phyloP scores from a whole-genome alignment of 2,113 vertebrate genomes.

The Carollia perspicillata region DNA sequence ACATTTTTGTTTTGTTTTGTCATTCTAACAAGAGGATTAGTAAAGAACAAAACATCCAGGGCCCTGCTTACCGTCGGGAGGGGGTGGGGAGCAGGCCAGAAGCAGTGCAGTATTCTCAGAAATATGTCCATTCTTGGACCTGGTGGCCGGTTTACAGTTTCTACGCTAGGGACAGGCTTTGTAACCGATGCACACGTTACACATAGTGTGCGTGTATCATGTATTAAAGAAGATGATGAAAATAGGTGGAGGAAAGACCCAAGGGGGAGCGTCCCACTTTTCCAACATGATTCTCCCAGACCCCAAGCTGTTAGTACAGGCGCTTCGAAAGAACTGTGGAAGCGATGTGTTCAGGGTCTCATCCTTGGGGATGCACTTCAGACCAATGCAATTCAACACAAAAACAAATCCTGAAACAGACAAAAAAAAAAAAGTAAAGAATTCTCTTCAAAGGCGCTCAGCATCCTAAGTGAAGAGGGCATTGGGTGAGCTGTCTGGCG shows the following conservation, averaged over 20 bases:
- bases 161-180: background rate
- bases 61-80: background rate
- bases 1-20: background rate
- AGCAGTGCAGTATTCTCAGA: background rate
- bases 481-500: background rate
- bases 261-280: background rate
- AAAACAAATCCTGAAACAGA: background rate
- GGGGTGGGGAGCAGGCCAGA: fast-evolving
- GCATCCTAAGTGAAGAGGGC: background rate
- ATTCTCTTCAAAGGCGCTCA: background rate
- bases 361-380: background rate
- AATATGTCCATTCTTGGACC: background rate
- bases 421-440: background rate
- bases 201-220: background rate
- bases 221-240: background rate
- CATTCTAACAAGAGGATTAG: background rate
- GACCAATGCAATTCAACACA: background rate
- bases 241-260: background rate
- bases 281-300: background rate
- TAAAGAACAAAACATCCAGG: background rate
- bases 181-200: background rate
- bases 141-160: background rate
- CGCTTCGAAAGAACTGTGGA: background rate
- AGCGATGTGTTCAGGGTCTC: background rate
- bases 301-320: background rate